These are phyloP conservation scores for Gallinago stenura DNA, from an alignment of 2,797 vertebrate species.

Conservation along the genomic window DNA sequence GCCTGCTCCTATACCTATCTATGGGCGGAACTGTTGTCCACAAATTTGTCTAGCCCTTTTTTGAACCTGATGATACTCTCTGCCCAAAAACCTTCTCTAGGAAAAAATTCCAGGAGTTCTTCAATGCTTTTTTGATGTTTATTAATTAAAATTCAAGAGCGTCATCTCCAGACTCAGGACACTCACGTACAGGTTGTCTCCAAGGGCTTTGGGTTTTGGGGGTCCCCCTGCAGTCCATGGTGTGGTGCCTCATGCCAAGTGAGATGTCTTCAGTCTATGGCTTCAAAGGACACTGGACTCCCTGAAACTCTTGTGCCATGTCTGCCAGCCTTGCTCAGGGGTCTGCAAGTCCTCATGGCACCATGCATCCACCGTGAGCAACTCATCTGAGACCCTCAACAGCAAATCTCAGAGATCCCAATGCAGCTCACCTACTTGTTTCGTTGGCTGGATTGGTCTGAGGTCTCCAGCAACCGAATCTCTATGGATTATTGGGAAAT, in stretches of 20 bases:
- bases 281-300: neutral
- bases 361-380: neutral
- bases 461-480: accelerated
- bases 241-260: neutral
- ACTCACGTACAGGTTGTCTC: accelerated
- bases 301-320: accelerated
- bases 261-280: neutral
- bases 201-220: accelerated
- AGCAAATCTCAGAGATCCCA: neutral
- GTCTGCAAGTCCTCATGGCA: neutral
- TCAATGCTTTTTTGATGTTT: accelerated
- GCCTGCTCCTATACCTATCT: neutral
- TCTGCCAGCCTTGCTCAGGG: neutral
- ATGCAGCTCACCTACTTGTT: neutral
- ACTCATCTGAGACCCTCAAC: neutral
- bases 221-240: accelerated
- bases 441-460: neutral
- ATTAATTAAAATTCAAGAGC: neutral
- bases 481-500: accelerated
- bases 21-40: neutral
- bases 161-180: neutral
- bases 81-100: neutral
- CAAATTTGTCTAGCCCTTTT: accelerated
- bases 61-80: neutral
- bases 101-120: neutral